Base-by-base conservation (phyloP, 2,888 invertebrate species). In the Crocallis elinguaria region DNA sequence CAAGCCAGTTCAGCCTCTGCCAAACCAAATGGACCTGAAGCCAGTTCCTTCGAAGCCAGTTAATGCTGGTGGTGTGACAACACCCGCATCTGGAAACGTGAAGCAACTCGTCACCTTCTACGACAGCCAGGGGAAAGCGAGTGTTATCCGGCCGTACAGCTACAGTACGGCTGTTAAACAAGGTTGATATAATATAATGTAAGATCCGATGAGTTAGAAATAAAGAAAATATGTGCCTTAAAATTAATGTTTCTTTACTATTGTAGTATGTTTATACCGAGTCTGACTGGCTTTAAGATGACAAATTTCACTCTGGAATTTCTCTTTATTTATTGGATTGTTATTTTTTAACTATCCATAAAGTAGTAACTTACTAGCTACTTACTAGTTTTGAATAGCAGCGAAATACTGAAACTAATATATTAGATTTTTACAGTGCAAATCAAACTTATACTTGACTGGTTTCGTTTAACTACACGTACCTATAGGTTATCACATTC, bases 111-210 rank as follows among this genome's bases (percentile, higher is more conserved):
- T 91, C 42, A 86, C 77, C 44, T 91, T 81, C 69, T 91, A 90
- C 62, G 85, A 91, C 43, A 84, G 79, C 44, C 86, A 83, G 55
- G 91, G 91, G 19, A 86, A 88, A 52, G 86, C 70, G 0, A 89
- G 89, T 44, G 74, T 73, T 0, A 88, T 91, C 39, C 78, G 91
- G 9, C 91, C 91, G 0, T 86, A 89, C 68, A 81, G 79, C 41
- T 91, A 91, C 69, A 88, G 88, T 46, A 82, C 86, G 61, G 88
- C 91, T 17, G 91, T 90, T n/a, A 90, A 88, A 65, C 87, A 90
- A 63, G 90, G 89, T 39, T 83, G 69, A 79, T 33, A n/a, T 41
- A 14, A 14, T 25, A n/a, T n/a, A n/a, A 0, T 25, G 25, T n/a
- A n/a, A 25, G 7, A 9, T 25, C 25, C n/a, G 9, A 25, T 8